Evolutionary conservation across 2,797 vertebrate species (phyloP), one percentile per base, ranked within the genome.

Genomic region (Danionella dracula): DNA sequence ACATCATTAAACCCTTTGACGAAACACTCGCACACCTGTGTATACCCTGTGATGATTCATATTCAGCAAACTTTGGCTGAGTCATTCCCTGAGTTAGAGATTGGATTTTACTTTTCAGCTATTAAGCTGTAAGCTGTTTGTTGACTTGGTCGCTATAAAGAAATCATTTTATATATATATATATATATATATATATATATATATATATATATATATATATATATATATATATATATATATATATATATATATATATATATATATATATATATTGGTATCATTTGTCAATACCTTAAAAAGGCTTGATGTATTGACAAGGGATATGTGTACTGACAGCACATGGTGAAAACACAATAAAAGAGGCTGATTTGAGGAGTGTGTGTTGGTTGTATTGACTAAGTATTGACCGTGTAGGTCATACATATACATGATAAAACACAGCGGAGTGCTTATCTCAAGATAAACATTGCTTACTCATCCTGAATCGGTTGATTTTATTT

Each of bases 41-140:
- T 40, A 8, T n/a, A 15, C 44, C 56, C 17, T 57, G 60, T 64
- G 59, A n/a, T n/a, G n/a, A 57, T 58, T 55, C 41, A 41, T 12
- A 8, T 44, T 48, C 11, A 41, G 29, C 10, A 15, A 32, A 23
- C 41, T 40, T 31, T 53, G 42, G 53, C 32, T 40, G 68, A 57
- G 53, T 50, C 68, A 56, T 44, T 41, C 11, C 4, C 2, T 35
- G 34, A 64, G 42, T 8, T 11, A 10, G 32, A 13, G 50, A 34
- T 35, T 17, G 12, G 11, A 12, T 45, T 11, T 46, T 55, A 41
- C 15, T 21, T 16, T 40, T 44, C 31, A 45, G 38, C 29, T 37
- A 44, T 54, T 45, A n/a, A n/a, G 19, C 31, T 13, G 32, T 6
- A 8, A 32, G 3, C n/a, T n/a, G n/a, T n/a, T n/a, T n/a, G n/a